Evolutionary conservation across 2,888 invertebrate species (phyloP), one percentile per base, ranked within the genome.

Genomic region (Cerastis leucographa): DNA sequence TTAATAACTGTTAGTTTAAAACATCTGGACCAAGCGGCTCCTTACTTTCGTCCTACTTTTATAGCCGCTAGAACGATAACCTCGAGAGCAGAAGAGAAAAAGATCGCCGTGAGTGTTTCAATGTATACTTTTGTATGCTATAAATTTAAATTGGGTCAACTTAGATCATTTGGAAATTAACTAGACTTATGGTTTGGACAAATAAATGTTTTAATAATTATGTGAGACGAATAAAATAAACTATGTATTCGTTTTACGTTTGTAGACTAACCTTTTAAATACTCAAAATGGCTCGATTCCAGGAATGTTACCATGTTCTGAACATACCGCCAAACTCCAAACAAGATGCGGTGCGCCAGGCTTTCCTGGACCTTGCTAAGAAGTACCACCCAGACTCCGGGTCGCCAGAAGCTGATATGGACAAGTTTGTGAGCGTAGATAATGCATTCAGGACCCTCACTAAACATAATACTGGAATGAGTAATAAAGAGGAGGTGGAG

Each of bases 301-400:
- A 98, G 98, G 97, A 97, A 95, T 98, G 97, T 88, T 98, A 97
- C 91, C 94, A 96, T 84, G 94, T 97, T 56, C 95, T 99, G 51
- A 97, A 97, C 74, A 95, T 99, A 51, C 94, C 97, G 1, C 97
- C 97, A 85, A 94, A 97, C 73, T 97, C 98, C 40, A 98, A 98
- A 85, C 98, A 98, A 92, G 97, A 98, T 89, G 97, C 97, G 42
- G 97, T 99, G 14, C 97, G 98, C 72, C 93, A 97, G 85, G 98
- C 98, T 3, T 99, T 98, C 91, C 94, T 99, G 68, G 95, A 97
- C 73, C 95, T 98, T 61, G 99, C 98, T 0, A 99, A 99, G 92
- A 97, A 97, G 87, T 98, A 97, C 89, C 99, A 99, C 93, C 99
- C 99, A 0, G 99, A 99, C 90, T 98, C 98, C 66, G 97, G 98